Conservation (phyloP, 2,888 invertebrate genomes). For the Cordilura impudica region DNA sequence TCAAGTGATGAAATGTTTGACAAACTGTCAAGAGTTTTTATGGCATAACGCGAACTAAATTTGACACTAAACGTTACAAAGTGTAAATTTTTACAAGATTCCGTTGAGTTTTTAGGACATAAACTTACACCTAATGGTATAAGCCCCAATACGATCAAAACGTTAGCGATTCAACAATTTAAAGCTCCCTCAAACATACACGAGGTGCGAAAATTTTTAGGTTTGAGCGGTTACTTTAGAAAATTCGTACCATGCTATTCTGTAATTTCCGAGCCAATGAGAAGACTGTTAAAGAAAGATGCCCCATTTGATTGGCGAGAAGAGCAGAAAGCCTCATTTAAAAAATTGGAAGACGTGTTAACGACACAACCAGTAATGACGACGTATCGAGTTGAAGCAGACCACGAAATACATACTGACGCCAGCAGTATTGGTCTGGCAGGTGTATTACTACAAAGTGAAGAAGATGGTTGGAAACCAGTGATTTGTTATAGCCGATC, state of each 20-base stretch:
- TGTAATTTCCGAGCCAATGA: conserved; percentile 39
- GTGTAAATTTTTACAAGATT: conserved; percentile 44
- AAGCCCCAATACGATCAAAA: conserved; percentile 25
- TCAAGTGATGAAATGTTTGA: conserved; percentile 12
- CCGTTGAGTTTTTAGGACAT: conserved; percentile 48
- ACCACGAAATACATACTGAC: conserved; percentile 16
- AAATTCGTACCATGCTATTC: conserved; percentile 41
- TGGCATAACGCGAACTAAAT: neutral
- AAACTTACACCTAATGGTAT: conserved; percentile 36
- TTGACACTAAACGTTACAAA: conserved; percentile 46
- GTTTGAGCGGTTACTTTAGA: conserved; percentile 48
- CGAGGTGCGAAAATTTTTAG: conserved; percentile 54
- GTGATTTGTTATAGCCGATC: conserved; percentile 26
- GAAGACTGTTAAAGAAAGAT: conserved; percentile 26
- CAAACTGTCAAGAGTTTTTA: conserved; percentile 24
- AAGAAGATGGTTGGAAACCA: conserved; percentile 25
- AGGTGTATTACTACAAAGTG: conserved; percentile 19
- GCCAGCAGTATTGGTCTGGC: conserved; percentile 30
- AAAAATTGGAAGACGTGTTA: neutral
- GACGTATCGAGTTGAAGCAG: conserved; percentile 16
- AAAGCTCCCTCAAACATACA: conserved; percentile 26
- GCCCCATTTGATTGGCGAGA: conserved; percentile 31
- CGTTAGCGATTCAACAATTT: no score
- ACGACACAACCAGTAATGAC: conserved; percentile 2
- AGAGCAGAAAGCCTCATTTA: no score